Percentiles rank a stretch among this genome's conserved stretches.
Conservation (phyloP, 2,113 vertebrate species). For the Arizona elegans region DNA sequence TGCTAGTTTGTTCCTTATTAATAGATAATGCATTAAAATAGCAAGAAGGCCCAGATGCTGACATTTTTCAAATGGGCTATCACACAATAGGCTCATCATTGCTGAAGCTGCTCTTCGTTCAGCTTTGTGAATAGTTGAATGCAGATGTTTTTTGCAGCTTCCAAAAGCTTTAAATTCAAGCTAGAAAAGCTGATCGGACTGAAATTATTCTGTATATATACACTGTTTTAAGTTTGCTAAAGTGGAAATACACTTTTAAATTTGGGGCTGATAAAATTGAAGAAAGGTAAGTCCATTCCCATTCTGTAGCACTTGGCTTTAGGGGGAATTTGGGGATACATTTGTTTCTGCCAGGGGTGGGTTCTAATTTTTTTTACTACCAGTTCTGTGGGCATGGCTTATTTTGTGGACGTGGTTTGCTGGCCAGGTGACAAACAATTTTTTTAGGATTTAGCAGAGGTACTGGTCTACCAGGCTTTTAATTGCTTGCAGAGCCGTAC, state of each 20-base stretch:
- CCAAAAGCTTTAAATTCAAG: neutral
- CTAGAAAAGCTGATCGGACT: neutral
- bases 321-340: neutral
- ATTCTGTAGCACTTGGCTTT: neutral
- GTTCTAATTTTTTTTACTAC: too few species aligned
- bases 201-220: neutral
- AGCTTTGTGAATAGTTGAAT: neutral
- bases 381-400: too few species aligned
- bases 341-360: neutral
- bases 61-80: neutral
- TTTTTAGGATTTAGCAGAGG: too few species aligned
- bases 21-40: neutral
- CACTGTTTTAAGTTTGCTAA: neutral
- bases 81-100: neutral
- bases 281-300: neutral
- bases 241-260: neutral
- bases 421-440: too few species aligned
- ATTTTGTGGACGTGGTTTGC: too few species aligned
- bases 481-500: too few species aligned
- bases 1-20: neutral
- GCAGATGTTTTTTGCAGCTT: neutral
- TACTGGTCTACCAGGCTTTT: too few species aligned
- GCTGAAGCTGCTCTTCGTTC: neutral
- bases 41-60: neutral
- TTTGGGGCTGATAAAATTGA: neutral